Evolutionary conservation across 2,888 invertebrate species (phyloP), one percentile per base, ranked within the genome.

Genomic region (Pseudanteris insignis): DNA sequence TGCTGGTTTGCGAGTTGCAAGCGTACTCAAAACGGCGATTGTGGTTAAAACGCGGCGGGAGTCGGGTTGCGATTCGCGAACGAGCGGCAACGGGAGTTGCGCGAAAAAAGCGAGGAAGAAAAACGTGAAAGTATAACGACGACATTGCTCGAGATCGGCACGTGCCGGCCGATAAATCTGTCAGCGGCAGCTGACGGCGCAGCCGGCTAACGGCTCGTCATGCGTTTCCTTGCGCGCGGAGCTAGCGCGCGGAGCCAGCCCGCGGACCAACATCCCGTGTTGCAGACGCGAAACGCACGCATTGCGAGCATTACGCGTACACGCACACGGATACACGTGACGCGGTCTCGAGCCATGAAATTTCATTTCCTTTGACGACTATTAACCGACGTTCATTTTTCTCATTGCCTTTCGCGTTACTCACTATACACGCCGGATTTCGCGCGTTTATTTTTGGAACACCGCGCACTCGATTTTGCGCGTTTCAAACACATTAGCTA

Each of bases 81-180:
- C n/a, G n/a, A n/a, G n/a, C n/a, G n/a, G 21, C 21, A 7, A 5
- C 7, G 21, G 7, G 21, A 21, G 7, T 3, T 21, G 4, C 21
- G 21, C 21, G 21, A 3, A 21, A 21, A 21, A 21, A 21, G 21
- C 7, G 53, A 48, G 28, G 21, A 63, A 62, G 54, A 55, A 60
- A 61, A 60, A 43, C 61, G 54, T 59, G 43, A 55, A 63, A 62
- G 64, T 71, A 67, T 65, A 69, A 69, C 70, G 70, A 70, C 69
- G 67, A n/a, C n/a, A n/a, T 69, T 63, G 68, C 67, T 68, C 69
- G 67, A 70, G 73, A 76, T 77, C 77, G 79, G 78, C 79, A 79
- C 79, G 79, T 78, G 79, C 79, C 79, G 73, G 73, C 75, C 79
- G 78, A 79, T 79, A 79, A 79, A 79, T 79, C 79, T 78, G 79